Base-by-base conservation (phyloP, 2,888 invertebrate species). In the Drosophila mimica region DNA sequence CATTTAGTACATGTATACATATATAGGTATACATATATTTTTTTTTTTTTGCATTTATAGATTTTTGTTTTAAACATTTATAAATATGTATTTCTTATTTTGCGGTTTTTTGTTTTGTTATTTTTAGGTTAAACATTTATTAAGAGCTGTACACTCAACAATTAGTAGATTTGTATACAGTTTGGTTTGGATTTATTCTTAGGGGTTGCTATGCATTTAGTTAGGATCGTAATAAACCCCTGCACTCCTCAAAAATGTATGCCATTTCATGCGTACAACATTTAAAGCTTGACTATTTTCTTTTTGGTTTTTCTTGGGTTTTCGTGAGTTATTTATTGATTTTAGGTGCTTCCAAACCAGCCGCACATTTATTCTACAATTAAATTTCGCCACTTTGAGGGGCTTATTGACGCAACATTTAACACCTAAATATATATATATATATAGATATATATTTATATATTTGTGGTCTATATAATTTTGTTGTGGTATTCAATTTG, bases 251-350 rank as follows among this genome's bases (percentile, higher is more conserved):
- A 28, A 60, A 62, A 65, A 40, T 51, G 9, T 48, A 40, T 40
- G 52, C 46, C 49, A 64, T 52, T 28, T 46, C 53, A 53, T 56
- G 79, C 75, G 76, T 83, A 88, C 85, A 87, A 87, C 89, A 87
- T 80, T 87, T 89, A 87, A 87, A 89, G 86, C 86, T 81, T 89
- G 75, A 77, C 81, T 85, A 85, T 86, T 62, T 67, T 25, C 25
- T 25, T 25, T 67, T 62, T 46, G 25, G n/a, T 58, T 40, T 57
- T 62, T 40, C 25, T 61, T 60, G 2, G 1, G 52, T 64, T 67
- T 43, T 58, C 57, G 34, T 30, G 48, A 30, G 60, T 70, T 66
- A 40, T 31, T 69, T 67, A 56, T 79, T 70, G 56, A 69, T 71
- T 63, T 69, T 25, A 52, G 66, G 62, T 54, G 48, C 69, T 68